Evolutionary conservation across 2,888 invertebrate genomes (phyloP).

Genomic region (Dromius quadrimaculatus): DNA sequence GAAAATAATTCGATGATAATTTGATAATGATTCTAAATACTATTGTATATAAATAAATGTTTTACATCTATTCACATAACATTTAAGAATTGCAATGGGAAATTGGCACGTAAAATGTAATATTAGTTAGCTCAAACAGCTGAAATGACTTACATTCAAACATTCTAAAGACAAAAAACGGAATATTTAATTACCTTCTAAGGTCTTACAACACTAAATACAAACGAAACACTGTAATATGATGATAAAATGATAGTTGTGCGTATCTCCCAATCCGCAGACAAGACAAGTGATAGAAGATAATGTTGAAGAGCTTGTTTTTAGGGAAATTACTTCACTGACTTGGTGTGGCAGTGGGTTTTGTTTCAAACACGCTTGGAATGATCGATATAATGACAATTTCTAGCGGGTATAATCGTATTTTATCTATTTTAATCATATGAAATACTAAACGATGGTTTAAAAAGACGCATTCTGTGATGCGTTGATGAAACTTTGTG

Average conservation of each 20-base stretch:
- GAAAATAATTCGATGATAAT: conserved; percentile 49
- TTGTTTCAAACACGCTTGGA: conserved; percentile 25
- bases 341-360: conserved; percentile 30
- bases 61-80: conserved; percentile 49
- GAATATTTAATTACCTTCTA: too few relatives aligned
- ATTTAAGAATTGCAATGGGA: conserved; percentile 41
- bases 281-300: conserved; percentile 15
- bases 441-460: conserved; percentile 58
- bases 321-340: conserved; percentile 2
- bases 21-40: conserved; percentile 40
- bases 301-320: conserved; percentile 11
- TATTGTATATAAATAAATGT: conserved; percentile 43
- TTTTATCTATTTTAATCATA: conserved; percentile 52
- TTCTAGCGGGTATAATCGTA: conserved; percentile 36
- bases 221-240: neutral
- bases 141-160: conserved; percentile 22
- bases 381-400: conserved; percentile 39
- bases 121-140: conserved; percentile 6
- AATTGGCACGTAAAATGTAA: conserved; percentile 26
- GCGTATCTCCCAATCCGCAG: conserved; percentile 34
- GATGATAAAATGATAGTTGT: conserved; percentile 17
- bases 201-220: neutral
- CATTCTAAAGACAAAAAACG: conserved; percentile 21
- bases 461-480: conserved; percentile 54
- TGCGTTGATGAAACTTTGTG: conserved; percentile 30